A percentile compares a stretch with the other conserved stretches of the same genome.
These are phyloP conservation scores for Salmo trutta DNA, from an alignment of 2,797 vertebrate genomes.

Conservation along the genomic window DNA sequence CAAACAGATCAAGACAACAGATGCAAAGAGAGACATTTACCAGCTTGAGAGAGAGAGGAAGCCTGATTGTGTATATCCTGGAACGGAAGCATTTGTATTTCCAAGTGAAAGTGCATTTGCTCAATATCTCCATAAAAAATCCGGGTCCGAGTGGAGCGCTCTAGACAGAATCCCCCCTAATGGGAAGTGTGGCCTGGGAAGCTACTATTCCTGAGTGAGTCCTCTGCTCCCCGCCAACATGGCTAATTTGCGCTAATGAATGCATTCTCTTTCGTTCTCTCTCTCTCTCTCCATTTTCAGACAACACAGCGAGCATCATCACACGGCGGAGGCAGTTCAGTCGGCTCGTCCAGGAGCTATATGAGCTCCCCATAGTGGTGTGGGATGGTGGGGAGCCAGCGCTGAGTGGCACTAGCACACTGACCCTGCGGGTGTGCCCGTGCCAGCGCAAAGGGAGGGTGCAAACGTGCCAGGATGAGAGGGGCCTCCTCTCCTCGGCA, in stretches of 20 bases:
- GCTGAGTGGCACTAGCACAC: slow-evolving; percentile 91
- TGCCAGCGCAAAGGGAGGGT: slow-evolving; percentile 87
- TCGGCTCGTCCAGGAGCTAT: slow-evolving; percentile 86
- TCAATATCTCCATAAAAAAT: slow-evolving; percentile 21
- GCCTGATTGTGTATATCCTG: background rate
- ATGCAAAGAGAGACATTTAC: background rate
- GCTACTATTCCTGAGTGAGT: slow-evolving; percentile 16
- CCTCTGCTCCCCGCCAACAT: background rate
- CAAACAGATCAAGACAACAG: background rate
- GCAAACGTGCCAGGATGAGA: slow-evolving; percentile 88
- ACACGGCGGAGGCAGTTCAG: slow-evolving; percentile 87
- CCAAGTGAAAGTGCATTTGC: background rate
- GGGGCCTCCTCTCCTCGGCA: slow-evolving; percentile 87
- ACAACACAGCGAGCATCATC: slow-evolving; percentile 92
- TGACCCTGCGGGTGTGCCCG: slow-evolving; percentile 91
- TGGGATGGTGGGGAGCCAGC: slow-evolving; percentile 90
- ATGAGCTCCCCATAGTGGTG: slow-evolving; percentile 90
- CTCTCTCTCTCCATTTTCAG: slow-evolving; percentile 60
- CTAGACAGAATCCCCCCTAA: slow-evolving; percentile 2
- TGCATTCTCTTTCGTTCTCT: slow-evolving; percentile 2
- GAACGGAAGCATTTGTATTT: background rate
- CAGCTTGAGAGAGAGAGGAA: slow-evolving; percentile 22
- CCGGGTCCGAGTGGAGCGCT: slow-evolving; percentile 22
- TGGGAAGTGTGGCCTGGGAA: slow-evolving; percentile 2
- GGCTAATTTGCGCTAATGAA: slow-evolving; percentile 13